A percentile compares a stretch with the other conserved stretches of the same genome.
Conservation (phyloP, 2,888 invertebrate species). For the Drosophila neonasuta region DNA sequence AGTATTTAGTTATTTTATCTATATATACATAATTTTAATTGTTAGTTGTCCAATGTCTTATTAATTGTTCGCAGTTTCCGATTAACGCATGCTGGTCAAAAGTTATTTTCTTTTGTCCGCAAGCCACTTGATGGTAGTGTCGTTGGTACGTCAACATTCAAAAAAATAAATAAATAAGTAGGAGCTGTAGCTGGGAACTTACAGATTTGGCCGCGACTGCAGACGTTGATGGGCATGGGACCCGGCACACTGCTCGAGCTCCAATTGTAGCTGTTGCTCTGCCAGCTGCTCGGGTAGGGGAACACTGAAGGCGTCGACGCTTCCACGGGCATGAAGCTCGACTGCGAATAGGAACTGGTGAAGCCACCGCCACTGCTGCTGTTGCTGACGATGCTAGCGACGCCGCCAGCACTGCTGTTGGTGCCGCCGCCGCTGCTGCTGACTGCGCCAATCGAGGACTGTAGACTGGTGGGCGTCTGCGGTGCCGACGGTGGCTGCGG, state of each 20-base stretch:
- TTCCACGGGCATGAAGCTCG: conserved; percentile 81
- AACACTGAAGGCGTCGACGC: conserved; percentile 79
- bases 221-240: conserved; percentile 74
- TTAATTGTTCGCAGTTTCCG: no score
- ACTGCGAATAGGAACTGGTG: conserved; percentile 78
- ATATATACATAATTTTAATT: no score
- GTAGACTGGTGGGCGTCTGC: conserved; percentile 77
- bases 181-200: conserved; percentile 24
- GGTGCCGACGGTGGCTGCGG: conserved; percentile 79
- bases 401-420: conserved; percentile 35
- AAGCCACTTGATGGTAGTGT: no score
- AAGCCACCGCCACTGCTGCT: conserved; percentile 40
- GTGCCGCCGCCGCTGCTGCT: conserved; percentile 47
- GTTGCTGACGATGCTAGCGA: conserved; percentile 38
- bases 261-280: conserved; percentile 80
- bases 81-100: no score
- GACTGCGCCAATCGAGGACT: conserved; percentile 59
- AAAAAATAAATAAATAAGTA: no score
- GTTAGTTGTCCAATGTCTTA: no score
- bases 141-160: no score
- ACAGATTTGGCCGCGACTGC: conserved; percentile 68
- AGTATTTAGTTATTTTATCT: no score
- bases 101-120: no score
- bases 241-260: conserved; percentile 73
- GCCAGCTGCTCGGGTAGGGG: conserved; percentile 81